Evolutionary conservation across 2,113 vertebrate species (phyloP), one percentile per base, ranked within the genome.

Genomic region (Takifugu flavidus): DNA sequence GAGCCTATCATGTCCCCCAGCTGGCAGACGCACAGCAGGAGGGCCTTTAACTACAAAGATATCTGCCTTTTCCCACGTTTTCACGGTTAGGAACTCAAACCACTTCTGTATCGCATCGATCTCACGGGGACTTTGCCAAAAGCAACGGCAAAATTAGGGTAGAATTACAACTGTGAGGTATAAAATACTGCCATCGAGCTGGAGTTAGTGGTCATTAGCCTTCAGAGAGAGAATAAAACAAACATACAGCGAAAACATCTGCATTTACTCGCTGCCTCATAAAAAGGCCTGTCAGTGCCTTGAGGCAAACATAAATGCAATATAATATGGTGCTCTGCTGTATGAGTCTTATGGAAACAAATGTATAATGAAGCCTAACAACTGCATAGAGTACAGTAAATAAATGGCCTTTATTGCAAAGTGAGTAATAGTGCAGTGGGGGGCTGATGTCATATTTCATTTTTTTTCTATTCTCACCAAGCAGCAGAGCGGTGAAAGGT

Each of bases 11-110:
- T 77, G 76, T 79, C 80, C 86, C 75, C 73, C 62, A 49, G 72
- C 71, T 83, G 83, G 74, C 75, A 85, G 75, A 86, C 65, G 3
- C 83, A 64, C 79, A 79, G 84, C 79, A 63, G 80, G 77, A 80
- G 86, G 68, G 60, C 68, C 75, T 86, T 59, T 74, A 82, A 84
- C 74, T 62, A 43, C 73, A 63, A 80, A 39, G 79, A 78, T 71
- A 74, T 77, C 76, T 47, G 66, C 53, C 60, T 46, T 67, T 80
- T 88, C 86, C 84, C 84, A 88, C 78, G 72, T 72, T 82, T 82
- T 80, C 80, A n/a, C 57, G 15, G 25, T 14, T 49, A 10, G 15
- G 54, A 49, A 49, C 49, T 68, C 51, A 49, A 55, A 70, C 14
- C 42, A 28, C 39, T 65, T 56, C 28, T n/a, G 34, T 20, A 60